Evolutionary conservation across 2,888 invertebrate species (phyloP).

Genomic region (Encarsia formosa): DNA sequence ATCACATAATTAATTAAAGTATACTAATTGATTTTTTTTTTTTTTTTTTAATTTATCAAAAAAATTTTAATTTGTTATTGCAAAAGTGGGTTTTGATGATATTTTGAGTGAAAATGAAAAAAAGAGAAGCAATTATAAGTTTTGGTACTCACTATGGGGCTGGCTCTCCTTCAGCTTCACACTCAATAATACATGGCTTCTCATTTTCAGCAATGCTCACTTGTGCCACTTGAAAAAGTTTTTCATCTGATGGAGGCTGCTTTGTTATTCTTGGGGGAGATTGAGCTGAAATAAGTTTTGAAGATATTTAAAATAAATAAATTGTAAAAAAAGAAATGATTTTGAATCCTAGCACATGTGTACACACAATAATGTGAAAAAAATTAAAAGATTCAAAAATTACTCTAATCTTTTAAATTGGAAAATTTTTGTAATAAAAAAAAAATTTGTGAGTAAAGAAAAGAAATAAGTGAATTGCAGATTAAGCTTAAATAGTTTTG

Average conservation of each 20-base stretch:
- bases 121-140: conserved; percentile 10
- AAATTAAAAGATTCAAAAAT: not conserved
- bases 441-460: too few species aligned
- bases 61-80: not conserved
- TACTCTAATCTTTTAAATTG: too few species aligned
- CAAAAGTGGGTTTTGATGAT: not conserved
- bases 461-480: too few species aligned
- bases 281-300: conserved; percentile 58
- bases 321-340: not conserved
- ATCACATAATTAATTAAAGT: conserved; percentile 6
- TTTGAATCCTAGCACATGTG: not conserved
- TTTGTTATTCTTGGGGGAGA: conserved; percentile 89
- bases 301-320: not conserved
- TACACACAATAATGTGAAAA: not conserved
- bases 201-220: conserved; percentile 77
- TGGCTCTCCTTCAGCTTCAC: conserved; percentile 94
- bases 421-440: too few species aligned
- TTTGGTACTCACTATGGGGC: conserved; percentile 87
- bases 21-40: not conserved
- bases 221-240: conserved; percentile 83
- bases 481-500: too few species aligned
- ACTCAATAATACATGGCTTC: conserved; percentile 92
- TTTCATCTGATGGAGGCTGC: conserved; percentile 87
- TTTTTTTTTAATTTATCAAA: not conserved
- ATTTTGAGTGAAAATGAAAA: not conserved